phyloP scores from a whole-genome alignment of 2,797 vertebrate genomes.

The Antennarius maculatus region DNA sequence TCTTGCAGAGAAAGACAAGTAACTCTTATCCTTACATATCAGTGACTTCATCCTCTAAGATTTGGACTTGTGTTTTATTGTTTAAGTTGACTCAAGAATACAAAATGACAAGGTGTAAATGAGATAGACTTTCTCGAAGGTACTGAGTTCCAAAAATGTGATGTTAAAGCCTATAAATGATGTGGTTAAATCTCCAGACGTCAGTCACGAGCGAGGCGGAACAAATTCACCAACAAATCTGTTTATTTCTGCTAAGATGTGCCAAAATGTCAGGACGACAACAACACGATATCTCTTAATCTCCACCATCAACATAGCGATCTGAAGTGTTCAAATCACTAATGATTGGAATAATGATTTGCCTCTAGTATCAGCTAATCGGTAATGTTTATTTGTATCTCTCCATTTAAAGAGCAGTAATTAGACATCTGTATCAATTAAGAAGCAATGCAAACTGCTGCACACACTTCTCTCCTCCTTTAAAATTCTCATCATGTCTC shows the following conservation, averaged over 20 bases:
- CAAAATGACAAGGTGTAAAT: not conserved
- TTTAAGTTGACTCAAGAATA: not conserved
- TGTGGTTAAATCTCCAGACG: not conserved
- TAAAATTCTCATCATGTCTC: not conserved
- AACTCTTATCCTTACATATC: too few species aligned
- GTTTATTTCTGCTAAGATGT: not conserved
- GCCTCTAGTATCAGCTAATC: slow-evolving; percentile 15
- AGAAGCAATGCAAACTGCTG: slow-evolving; percentile 11
- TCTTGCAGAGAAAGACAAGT: too few species aligned
- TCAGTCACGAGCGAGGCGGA: too few species aligned
- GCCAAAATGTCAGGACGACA: not conserved
- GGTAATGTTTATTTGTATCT: slow-evolving; percentile 13
- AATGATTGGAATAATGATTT: slow-evolving; percentile 4
- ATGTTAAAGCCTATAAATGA: not conserved
- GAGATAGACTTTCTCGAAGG: not conserved
- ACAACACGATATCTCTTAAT: not conserved
- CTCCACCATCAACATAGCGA: not conserved
- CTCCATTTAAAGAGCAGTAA: slow-evolving; percentile 24
- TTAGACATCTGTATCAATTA: slow-evolving; percentile 22
- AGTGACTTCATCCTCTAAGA: too few species aligned
- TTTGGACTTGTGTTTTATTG: not conserved
- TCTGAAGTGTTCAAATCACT: not conserved
- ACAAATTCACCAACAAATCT: not conserved
- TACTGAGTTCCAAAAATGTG: not conserved
- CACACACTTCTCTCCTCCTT: not conserved